Conservation (phyloP, 2,888 invertebrate species). For the Lottia gigantea region DNA sequence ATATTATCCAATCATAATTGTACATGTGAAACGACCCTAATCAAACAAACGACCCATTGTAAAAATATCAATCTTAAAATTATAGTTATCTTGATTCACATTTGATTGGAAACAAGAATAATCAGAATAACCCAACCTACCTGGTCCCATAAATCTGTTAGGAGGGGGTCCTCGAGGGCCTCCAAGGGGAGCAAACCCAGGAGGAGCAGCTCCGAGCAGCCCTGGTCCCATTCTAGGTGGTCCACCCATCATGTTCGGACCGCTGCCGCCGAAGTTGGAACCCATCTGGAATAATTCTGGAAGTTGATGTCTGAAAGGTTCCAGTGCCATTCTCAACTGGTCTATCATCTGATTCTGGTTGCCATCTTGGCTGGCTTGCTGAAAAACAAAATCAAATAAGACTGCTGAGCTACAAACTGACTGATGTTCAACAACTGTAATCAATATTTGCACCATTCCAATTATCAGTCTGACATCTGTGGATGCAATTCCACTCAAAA, state of each 20-base stretch:
- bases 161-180: constrained; percentile 18
- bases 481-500: too few species aligned
- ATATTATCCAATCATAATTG: too few species aligned
- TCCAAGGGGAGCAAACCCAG: constrained; percentile 44
- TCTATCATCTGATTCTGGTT: constrained; percentile 33
- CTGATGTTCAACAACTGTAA: too few species aligned
- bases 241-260: constrained; percentile 34
- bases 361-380: constrained; percentile 23
- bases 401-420: too few species aligned
- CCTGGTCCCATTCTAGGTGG: constrained; percentile 41
- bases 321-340: constrained; percentile 35
- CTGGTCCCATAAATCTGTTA: constrained; percentile 15
- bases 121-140: neutral
- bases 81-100: too few species aligned
- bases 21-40: too few species aligned
- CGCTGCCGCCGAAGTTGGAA: constrained; percentile 6
- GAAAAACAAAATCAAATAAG: neutral
- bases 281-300: constrained; percentile 28
- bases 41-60: too few species aligned
- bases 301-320: constrained; percentile 41
- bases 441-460: too few species aligned
- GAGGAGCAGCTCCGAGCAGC: constrained; percentile 56
- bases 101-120: too few species aligned
- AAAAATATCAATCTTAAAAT: too few species aligned
- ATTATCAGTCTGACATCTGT: too few species aligned